These are phyloP conservation scores for Podabrus alpinus DNA, from an alignment of 2,888 invertebrate genomes.

Conservation along the genomic window DNA sequence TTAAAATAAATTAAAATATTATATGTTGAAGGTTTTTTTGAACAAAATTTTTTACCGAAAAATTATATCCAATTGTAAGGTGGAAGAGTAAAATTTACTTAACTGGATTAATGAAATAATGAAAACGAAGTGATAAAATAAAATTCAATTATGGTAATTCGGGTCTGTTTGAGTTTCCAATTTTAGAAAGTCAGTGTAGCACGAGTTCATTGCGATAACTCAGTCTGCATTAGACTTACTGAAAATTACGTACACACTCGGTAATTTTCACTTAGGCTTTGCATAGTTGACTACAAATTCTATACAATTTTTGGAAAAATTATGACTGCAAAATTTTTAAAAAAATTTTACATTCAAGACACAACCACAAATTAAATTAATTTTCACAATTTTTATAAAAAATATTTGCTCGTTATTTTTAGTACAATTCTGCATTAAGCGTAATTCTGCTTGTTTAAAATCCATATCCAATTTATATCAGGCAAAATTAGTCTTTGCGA, in stretches of 20 bases:
- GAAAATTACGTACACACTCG: constrained; percentile 15
- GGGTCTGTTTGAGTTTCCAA: constrained; percentile 30
- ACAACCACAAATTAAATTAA: neutral
- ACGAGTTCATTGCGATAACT: constrained; percentile 30
- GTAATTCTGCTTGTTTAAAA: neutral
- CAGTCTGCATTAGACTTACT: constrained; percentile 17
- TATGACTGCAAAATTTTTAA: neutral
- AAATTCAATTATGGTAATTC: constrained; percentile 31
- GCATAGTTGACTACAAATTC: neutral
- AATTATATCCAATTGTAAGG: neutral
- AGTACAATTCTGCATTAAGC: neutral
- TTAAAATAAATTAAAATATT: constrained; percentile 10
- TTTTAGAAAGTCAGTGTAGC: constrained; percentile 26
- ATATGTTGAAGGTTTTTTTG: neutral
- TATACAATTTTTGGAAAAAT: neutral
- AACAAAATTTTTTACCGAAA: neutral
- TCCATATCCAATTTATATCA: neutral
- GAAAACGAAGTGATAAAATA: constrained; percentile 30
- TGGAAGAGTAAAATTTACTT: constrained; percentile 2
- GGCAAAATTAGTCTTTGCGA: neutral
- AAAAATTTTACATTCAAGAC: neutral
- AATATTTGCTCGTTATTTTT: neutral
- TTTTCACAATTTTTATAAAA: neutral
- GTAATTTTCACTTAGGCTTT: constrained; percentile 13
- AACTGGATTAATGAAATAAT: constrained; percentile 27